Evolutionary conservation across 2,888 invertebrate genomes (phyloP).

Genomic region (Leptinotarsa tumamoca): DNA sequence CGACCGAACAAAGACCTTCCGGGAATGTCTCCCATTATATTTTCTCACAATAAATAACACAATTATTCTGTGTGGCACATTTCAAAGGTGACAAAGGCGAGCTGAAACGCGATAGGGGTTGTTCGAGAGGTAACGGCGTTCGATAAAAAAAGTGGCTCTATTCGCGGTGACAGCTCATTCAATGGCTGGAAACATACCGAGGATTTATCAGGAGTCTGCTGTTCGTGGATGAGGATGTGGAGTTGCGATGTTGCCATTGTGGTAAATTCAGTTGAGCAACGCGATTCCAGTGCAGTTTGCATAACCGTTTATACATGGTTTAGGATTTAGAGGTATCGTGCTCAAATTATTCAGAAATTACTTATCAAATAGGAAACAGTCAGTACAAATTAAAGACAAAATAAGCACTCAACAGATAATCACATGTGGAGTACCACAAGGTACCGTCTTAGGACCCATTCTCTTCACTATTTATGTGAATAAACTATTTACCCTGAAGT

Average conservation of each 20-base stretch:
- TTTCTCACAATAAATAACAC: slow-evolving; percentile 39
- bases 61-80: slow-evolving; percentile 29
- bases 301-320: too few species aligned
- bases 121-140: slow-evolving; percentile 13
- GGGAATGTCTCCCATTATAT: slow-evolving; percentile 33
- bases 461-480: too few species aligned
- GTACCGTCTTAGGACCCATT: too few species aligned
- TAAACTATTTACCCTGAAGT: too few species aligned
- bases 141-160: slow-evolving; percentile 14
- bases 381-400: too few species aligned
- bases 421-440: too few species aligned
- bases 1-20: slow-evolving; percentile 25
- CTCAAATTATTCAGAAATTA: too few species aligned
- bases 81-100: slow-evolving; percentile 30
- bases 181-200: background rate
- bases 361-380: too few species aligned
- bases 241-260: background rate
- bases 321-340: too few species aligned
- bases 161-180: slow-evolving; percentile 10
- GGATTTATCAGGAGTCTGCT: background rate
- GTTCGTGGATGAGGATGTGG: background rate
- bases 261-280: background rate
- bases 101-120: slow-evolving; percentile 25
- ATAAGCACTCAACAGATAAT: too few species aligned
- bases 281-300: too few species aligned